Conservation (phyloP, 2,113 vertebrate species). For the Machaerirhynchus nigripectus region DNA sequence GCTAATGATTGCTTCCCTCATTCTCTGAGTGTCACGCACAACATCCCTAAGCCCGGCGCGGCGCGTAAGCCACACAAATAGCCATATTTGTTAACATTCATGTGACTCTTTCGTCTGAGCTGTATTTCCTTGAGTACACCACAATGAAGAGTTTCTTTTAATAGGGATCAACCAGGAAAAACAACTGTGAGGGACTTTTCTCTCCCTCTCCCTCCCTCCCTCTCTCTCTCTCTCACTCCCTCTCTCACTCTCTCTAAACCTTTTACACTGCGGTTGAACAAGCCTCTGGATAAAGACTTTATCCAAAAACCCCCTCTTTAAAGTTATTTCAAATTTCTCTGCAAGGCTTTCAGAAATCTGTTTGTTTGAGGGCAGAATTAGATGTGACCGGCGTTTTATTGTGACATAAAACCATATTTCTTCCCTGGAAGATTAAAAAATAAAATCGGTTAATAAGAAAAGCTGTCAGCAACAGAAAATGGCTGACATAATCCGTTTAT, state of each 20-base stretch:
- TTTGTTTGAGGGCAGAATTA: slow-evolving; percentile 99
- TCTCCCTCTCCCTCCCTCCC: slow-evolving; percentile 48
- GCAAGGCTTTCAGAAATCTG: slow-evolving; percentile 99
- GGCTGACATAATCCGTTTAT: slow-evolving; percentile 99
- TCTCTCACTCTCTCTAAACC: slow-evolving; percentile 79
- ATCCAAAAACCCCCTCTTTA: slow-evolving; percentile 91
- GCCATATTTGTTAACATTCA: slow-evolving; percentile 72
- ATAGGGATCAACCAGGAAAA: slow-evolving; percentile 69
- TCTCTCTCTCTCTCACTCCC: slow-evolving; percentile 68
- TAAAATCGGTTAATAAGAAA: slow-evolving; percentile 99
- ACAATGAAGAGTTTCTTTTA: slow-evolving; percentile 71
- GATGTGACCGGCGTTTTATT: slow-evolving; percentile 99
- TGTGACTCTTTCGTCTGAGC: slow-evolving; percentile 60
- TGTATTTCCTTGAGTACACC: slow-evolving; percentile 67
- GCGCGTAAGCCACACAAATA: slow-evolving; percentile 71
- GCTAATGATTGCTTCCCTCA: slow-evolving; percentile 74
- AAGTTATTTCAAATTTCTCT: slow-evolving; percentile 99
- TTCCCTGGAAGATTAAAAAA: slow-evolving; percentile 99
- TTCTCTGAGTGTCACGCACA: slow-evolving; percentile 70
- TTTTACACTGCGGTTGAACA: slow-evolving; percentile 95
- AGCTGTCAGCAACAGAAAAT: slow-evolving; percentile 99
- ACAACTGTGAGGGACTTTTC: slow-evolving; percentile 69
- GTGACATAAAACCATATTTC: slow-evolving; percentile 99
- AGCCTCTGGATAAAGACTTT: slow-evolving; percentile 94
- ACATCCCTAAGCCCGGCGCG: slow-evolving; percentile 63